Evolutionary conservation across 2,888 invertebrate genomes (phyloP), one percentile per base, ranked within the genome.

Genomic region (Nomada lathburiana): DNA sequence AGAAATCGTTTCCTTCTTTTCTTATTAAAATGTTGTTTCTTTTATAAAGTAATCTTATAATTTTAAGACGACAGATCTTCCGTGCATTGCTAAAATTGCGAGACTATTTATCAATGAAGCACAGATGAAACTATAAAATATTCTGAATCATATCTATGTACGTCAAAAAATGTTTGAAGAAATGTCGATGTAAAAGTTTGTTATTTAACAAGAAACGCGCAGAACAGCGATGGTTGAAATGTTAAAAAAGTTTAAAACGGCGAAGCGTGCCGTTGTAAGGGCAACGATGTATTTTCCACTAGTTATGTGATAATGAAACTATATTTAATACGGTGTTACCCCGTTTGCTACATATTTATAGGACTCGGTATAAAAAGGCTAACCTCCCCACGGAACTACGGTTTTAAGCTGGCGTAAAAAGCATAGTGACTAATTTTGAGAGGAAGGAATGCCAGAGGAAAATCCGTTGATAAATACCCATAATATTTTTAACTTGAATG

Each of bases 331-430:
- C 60, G 20, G 18, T 36, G 60, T 60, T 60, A 71, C 55, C 57
- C 42, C 75, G 52, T 75, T 68, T 75, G 13, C 50, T 52, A 52
- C 50, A 20, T 62, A 71, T 71, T 71, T 71, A 71, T 52, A 60
- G 23, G 50, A 16, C 10, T 7, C 18, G 47, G 36, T 36, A 50
- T 60, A 50, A 36, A 50, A 71, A 71, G 29, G 60, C 10, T 20
- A 36, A 29, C 18, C 36, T 26, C 29, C n/a, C 42, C 16, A 16
- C 13, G 47, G n/a, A 47, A 57, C 69, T 44, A 36, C 20, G 29
- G 60, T 70, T 50, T 70, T 3, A 20, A 70, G 50, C n/a, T 16
- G 20, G 29, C 60, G 20, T 20, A 18, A 60, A 60, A 50, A 36
- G 47, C 11, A 20, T 20, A n/a, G 29, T 10, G 60, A 36, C 60